These are phyloP conservation scores for Marisa cornuarietis DNA, from an alignment of 1,140 invertebrate species.

Conservation along the genomic window DNA sequence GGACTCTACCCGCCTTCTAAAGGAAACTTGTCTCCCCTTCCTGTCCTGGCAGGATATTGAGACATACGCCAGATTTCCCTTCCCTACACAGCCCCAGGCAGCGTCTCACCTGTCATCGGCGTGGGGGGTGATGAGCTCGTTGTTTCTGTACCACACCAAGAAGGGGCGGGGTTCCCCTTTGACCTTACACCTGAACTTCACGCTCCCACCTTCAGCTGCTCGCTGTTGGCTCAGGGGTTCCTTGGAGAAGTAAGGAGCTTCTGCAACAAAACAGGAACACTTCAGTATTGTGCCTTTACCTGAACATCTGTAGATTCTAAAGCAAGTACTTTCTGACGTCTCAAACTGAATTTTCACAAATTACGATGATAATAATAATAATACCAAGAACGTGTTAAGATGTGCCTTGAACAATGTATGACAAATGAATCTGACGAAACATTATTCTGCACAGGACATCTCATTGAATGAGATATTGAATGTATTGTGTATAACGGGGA, in stretches of 20 bases:
- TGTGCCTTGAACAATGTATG: background rate
- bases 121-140: slow-evolving; percentile 21
- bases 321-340: background rate
- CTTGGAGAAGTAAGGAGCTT: slow-evolving; percentile 29
- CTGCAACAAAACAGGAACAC: slow-evolving; percentile 6
- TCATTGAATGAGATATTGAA: too few species aligned
- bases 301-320: background rate
- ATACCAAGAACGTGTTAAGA: background rate
- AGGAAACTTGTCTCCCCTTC: too few species aligned
- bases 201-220: slow-evolving; percentile 33
- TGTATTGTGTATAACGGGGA: too few species aligned
- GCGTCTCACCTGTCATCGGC: too few species aligned
- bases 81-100: too few species aligned
- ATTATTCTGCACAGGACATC: too few species aligned
- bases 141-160: slow-evolving; percentile 45
- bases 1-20: too few species aligned
- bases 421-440: background rate
- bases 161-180: slow-evolving; percentile 43
- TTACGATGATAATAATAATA: too few species aligned
- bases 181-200: slow-evolving; percentile 48
- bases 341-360: background rate
- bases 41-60: too few species aligned
- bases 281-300: too few species aligned
- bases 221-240: slow-evolving; percentile 10
- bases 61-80: too few species aligned